Conservation (phyloP, 2,113 vertebrate species). For the Cyphotilapia sp. region DNA sequence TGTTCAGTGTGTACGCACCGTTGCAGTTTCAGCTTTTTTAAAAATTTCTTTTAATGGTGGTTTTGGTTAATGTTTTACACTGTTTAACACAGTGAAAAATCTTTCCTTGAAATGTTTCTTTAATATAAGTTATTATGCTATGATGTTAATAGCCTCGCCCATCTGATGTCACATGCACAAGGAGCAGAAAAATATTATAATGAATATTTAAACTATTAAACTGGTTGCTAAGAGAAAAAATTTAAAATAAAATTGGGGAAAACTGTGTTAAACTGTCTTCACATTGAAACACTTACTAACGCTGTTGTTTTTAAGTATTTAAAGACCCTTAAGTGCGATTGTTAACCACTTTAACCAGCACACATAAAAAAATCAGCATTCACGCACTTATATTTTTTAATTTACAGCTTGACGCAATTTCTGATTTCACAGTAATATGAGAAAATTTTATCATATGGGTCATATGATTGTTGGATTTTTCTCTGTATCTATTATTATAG, state of each 20-base stretch:
- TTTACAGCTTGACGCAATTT: neutral
- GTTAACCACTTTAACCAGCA: neutral
- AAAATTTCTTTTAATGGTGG: neutral
- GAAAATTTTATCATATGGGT: neutral
- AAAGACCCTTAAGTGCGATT: neutral
- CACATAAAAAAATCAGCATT: neutral
- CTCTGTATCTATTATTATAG: neutral
- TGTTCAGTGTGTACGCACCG: accelerated
- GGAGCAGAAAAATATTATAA: accelerated
- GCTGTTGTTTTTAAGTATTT: accelerated
- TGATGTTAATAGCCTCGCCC: neutral
- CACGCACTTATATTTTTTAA: neutral
- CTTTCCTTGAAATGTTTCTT: neutral
- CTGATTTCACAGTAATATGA: neutral
- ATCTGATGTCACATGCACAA: neutral
- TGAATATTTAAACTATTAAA: neutral
- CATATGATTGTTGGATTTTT: neutral
- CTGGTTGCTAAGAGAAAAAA: neutral
- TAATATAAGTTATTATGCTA: neutral
- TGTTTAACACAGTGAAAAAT: neutral
- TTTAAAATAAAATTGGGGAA: neutral
- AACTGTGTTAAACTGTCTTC: neutral
- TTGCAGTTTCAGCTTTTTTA: accelerated
- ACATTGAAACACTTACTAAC: neutral
- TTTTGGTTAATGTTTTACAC: neutral